phyloP scores from a whole-genome alignment of 30 jellyfish, hydroid and myxozoan genomes.

The Turritopsis rubra region DNA sequence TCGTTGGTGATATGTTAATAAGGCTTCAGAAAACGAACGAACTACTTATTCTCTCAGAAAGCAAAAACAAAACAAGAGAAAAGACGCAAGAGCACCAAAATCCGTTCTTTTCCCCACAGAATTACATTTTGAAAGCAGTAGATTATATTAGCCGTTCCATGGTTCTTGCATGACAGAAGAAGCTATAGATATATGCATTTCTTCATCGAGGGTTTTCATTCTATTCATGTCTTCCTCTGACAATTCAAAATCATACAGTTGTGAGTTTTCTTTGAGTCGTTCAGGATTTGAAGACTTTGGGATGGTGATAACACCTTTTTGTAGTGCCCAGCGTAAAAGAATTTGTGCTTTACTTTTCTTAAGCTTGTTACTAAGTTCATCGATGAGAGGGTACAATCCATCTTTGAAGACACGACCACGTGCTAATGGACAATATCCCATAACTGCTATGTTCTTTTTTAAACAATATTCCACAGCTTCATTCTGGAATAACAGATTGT shows the following conservation, averaged over 20 bases:
- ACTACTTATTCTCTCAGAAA: too few relatives aligned
- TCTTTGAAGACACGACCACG: constrained; percentile 54
- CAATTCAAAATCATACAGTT: constrained; percentile 46
- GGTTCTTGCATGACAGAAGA: constrained; percentile 39
- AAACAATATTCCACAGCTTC: constrained; percentile 58
- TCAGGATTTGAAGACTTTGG: constrained; percentile 78
- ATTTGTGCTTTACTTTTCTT: constrained; percentile 70
- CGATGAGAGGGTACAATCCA: constrained; percentile 42
- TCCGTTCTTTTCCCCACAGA: too few relatives aligned
- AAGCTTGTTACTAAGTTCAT: constrained; percentile 42
- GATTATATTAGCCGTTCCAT: background rate
- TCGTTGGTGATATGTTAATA: too few relatives aligned
- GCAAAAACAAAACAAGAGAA: too few relatives aligned
- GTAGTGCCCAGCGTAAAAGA: constrained; percentile 74
- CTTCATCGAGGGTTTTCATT: constrained; percentile 51
- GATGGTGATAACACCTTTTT: constrained; percentile 52
- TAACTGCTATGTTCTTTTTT: constrained; percentile 40
- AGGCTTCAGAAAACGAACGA: too few relatives aligned
- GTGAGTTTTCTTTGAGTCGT: constrained; percentile 67
- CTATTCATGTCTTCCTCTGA: constrained; percentile 54
- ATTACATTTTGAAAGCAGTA: too few relatives aligned
- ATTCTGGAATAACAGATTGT: constrained; percentile 17
- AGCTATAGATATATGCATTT: constrained; percentile 45
- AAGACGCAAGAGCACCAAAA: too few relatives aligned
- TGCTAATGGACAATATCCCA: constrained; percentile 97